These are phyloP conservation scores for Caenorhabditis virilis DNA, from an alignment of 2,888 invertebrate species.

Conservation along the genomic window DNA sequence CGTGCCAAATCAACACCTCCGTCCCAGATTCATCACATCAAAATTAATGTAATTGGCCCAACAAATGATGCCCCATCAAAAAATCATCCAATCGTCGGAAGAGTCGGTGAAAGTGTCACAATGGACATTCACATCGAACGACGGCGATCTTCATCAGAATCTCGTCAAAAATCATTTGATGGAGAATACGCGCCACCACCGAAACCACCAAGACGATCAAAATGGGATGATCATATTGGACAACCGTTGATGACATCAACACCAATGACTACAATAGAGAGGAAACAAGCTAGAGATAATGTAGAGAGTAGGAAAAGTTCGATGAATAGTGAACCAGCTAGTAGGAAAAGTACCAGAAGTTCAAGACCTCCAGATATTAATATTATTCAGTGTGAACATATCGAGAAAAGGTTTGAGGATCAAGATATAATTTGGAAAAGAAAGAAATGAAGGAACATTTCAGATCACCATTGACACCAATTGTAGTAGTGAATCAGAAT, in stretches of 20 bases:
- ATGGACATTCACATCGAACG: slow-evolving; percentile 1
- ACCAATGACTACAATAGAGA: slow-evolving; percentile 41
- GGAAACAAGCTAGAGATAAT: slow-evolving; percentile 12
- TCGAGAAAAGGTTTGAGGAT: slow-evolving; percentile 5
- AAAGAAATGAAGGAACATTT: slow-evolving; percentile 15
- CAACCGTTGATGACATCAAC: slow-evolving; percentile 44
- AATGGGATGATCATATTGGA: slow-evolving; percentile 25
- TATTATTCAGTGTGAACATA: slow-evolving; percentile 22
- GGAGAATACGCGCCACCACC: slow-evolving; percentile 9
- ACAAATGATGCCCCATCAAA: slow-evolving; percentile 16
- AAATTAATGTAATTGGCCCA: slow-evolving; percentile 10
- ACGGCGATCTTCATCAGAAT: neutral
- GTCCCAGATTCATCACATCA: slow-evolving; percentile 33
- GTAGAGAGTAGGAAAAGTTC: too few relatives aligned
- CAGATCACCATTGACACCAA: slow-evolving; percentile 38
- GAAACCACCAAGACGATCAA: slow-evolving; percentile 8
- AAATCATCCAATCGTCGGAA: slow-evolving; percentile 4
- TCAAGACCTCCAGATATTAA: slow-evolving; percentile 32
- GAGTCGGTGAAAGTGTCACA: neutral
- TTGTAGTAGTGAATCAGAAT: slow-evolving; percentile 46
- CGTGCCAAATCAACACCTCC: too few relatives aligned
- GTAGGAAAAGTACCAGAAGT: slow-evolving; percentile 14
- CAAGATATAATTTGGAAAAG: slow-evolving; percentile 3
- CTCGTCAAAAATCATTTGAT: neutral
- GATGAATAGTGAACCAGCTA: neutral